Conservation (phyloP, 2,797 vertebrate genomes). For the Crocodylus rhombifer region DNA sequence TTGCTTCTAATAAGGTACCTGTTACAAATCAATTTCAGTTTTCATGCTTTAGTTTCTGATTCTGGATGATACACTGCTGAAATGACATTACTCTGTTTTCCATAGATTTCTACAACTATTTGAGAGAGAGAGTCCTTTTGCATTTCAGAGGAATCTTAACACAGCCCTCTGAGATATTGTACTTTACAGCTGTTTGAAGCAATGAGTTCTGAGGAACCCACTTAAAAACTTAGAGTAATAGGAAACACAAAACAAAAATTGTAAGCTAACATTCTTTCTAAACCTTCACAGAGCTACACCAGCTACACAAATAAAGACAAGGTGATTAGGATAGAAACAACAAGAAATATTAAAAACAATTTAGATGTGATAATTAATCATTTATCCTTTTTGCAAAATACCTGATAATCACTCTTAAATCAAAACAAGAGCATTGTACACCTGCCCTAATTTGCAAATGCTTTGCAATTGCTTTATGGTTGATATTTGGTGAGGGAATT, state of each 20-base stretch:
- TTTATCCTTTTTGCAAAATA: neutral
- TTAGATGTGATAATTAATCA: neutral
- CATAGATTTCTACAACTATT: slow-evolving; percentile 65
- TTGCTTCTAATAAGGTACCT: slow-evolving; percentile 89
- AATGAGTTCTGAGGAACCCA: slow-evolving; percentile 20
- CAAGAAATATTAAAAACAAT: neutral
- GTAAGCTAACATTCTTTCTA: neutral
- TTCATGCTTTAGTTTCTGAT: slow-evolving; percentile 84
- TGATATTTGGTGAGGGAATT: neutral
- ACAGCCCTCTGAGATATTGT: slow-evolving; percentile 9
- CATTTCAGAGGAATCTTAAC: slow-evolving; percentile 52
- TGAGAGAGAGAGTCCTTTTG: slow-evolving; percentile 52
- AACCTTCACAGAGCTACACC: neutral
- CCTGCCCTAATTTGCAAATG: neutral
- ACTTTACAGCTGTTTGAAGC: slow-evolving; percentile 50
- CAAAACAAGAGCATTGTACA: neutral
- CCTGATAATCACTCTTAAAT: neutral
- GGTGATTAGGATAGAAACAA: neutral
- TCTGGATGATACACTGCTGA: slow-evolving; percentile 74
- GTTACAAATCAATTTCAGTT: slow-evolving; percentile 87
- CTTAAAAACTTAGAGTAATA: slow-evolving; percentile 27
- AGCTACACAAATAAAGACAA: neutral
- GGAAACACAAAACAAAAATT: neutral
- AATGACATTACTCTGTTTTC: slow-evolving; percentile 77
- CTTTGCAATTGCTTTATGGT: neutral